Base-by-base conservation (phyloP, 1,140 invertebrate genomes). In the Plutomurus gul region DNA sequence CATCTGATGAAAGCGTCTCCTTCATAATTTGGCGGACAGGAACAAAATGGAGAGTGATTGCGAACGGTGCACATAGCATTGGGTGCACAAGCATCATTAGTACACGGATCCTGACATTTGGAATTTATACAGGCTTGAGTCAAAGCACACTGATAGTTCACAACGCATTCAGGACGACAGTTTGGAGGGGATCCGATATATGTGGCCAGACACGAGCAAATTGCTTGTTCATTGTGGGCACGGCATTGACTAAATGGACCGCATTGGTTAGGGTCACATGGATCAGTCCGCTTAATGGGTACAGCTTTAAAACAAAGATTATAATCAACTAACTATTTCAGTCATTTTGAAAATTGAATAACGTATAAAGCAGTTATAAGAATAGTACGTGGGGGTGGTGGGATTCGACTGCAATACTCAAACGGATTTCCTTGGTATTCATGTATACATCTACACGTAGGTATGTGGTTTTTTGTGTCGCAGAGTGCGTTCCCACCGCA, bases 381-480 rank as follows among this genome's bases (percentile, higher is more conserved):
- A 13, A 10, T 8, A 2, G 0, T 22, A 25, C 4, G 4, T 8
- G 4, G 0, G 10, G 27, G n/a, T 0, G 56, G 56, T 30, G 27
- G 22, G 27, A 1, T 10, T 6, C n/a, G 11, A 16, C 4, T 30
- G 8, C 93, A 95, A 47, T 88, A 89, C 2, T 90, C 90, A 82
- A 94, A 94, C 56, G 93, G 93, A 85, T 96, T 93, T 46, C 94
- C 94, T 86, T 91, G 91, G 85, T 89, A 94, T 8, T 93, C 93
- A 39, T 88, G 83, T 47, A 91, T 86, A 84, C 94, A 96, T 75
- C 87, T 87, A 84, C 91, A 91, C 33, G 90, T 87, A 22, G 91
- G 88, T 27, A 88, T 84, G 76, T 90, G 89, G 82, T 88, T 87
- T 27, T 87, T 85, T 6, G 89, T 87, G 30, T 85, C 85, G 77